phyloP scores from a whole-genome alignment of 2,888 invertebrate species.

The Caenorhabditis doughertyi region DNA sequence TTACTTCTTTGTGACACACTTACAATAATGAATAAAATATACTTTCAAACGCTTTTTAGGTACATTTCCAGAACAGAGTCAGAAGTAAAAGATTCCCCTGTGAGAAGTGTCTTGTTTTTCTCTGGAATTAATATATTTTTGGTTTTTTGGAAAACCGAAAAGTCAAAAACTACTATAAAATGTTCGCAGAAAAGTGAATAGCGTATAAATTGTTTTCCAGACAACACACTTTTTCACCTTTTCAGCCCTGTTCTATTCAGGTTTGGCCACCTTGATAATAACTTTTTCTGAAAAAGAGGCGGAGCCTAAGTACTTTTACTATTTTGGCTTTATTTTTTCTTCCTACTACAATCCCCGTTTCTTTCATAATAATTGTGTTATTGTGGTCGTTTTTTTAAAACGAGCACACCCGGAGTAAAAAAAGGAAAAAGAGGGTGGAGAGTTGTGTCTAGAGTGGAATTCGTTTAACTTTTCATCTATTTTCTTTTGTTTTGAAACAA shows the following conservation, averaged over 20 bases:
- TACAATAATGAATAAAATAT: background rate
- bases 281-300: conserved; percentile 14
- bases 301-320: conserved; percentile 24
- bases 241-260: background rate
- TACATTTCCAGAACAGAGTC: conserved; percentile 11
- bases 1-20: background rate
- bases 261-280: background rate
- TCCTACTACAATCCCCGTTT: conserved; percentile 25
- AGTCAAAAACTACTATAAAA: background rate
- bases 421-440: background rate
- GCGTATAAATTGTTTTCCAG: background rate
- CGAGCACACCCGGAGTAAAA: background rate
- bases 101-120: conserved; percentile 2
- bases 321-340: background rate
- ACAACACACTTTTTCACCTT: background rate
- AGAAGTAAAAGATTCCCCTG: background rate
- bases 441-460: conserved; percentile 31
- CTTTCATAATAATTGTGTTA: conserved; percentile 44
- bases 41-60: background rate
- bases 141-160: no score
- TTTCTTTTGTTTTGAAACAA: conserved; percentile 8
- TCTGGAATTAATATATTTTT: no score
- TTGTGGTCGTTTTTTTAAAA: conserved; percentile 12
- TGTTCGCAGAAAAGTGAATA: background rate
- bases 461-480: conserved; percentile 29